These are phyloP conservation scores for Circaetus cinerascens DNA, from an alignment of 2,113 vertebrate genomes.

Conservation along the genomic window DNA sequence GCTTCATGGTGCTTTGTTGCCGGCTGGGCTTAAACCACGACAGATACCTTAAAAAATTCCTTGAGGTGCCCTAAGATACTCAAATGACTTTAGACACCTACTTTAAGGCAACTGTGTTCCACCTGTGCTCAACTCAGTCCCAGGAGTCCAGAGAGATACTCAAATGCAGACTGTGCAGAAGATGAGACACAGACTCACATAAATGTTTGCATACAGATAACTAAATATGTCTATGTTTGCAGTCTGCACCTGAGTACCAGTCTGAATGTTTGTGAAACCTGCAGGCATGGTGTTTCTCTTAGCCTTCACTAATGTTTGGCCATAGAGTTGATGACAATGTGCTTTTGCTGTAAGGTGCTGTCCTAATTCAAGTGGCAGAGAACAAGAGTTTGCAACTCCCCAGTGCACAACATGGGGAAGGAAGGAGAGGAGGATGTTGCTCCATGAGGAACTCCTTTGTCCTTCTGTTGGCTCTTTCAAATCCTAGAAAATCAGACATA, in stretches of 20 bases:
- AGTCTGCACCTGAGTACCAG: background rate
- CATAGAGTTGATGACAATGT: background rate
- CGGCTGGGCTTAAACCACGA: too few relatives aligned
- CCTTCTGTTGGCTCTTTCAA: background rate
- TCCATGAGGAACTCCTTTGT: background rate
- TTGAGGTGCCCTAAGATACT: background rate
- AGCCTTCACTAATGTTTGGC: background rate
- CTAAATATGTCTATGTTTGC: background rate
- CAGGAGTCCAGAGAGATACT: background rate
- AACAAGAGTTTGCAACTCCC: background rate
- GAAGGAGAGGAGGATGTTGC: background rate
- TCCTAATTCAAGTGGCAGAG: background rate
- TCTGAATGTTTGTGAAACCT: background rate
- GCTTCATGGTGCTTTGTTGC: too few relatives aligned
- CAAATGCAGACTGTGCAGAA: background rate
- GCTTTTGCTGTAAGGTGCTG: background rate
- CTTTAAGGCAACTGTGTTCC: background rate
- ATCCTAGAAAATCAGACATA: background rate
- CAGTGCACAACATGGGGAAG: background rate
- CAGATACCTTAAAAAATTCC: background rate
- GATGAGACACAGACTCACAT: background rate
- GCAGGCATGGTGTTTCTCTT: background rate
- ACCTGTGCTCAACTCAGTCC: background rate
- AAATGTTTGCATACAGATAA: background rate
- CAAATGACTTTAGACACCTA: background rate